phyloP scores from a whole-genome alignment of 2,888 invertebrate species.

The Scaeva pyrastri region DNA sequence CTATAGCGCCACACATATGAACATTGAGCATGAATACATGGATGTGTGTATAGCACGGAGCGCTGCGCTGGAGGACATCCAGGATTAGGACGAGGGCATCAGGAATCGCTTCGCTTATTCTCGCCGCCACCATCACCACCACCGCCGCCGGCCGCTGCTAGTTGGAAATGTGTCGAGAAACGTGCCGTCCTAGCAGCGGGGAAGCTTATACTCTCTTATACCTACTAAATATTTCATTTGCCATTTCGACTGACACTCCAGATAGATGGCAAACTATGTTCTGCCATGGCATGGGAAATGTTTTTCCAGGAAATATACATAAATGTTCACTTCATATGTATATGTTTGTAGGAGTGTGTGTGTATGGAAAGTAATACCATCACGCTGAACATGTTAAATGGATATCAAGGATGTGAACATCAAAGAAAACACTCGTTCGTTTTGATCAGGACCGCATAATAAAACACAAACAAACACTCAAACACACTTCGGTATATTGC shows the following conservation, averaged over 20 bases:
- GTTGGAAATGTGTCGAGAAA: constrained; percentile 60
- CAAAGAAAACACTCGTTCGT: constrained; percentile 55
- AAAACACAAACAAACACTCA: constrained; percentile 34
- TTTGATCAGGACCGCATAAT: constrained; percentile 38
- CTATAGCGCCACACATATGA: background rate
- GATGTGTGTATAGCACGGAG: background rate
- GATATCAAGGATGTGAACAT: constrained; percentile 57
- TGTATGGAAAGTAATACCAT: constrained; percentile 53
- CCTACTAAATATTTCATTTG: constrained; percentile 66
- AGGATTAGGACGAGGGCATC: constrained; percentile 4
- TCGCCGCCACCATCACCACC: background rate
- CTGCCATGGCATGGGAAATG: constrained; percentile 41
- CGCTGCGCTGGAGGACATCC: background rate
- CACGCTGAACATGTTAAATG: constrained; percentile 55
- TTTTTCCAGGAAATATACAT: constrained; percentile 38
- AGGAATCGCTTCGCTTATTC: constrained; percentile 4
- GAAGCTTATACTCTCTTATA: constrained; percentile 47
- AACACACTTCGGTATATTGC: constrained; percentile 1
- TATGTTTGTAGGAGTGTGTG: background rate
- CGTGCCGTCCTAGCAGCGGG: constrained; percentile 47
- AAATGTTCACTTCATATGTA: no score
- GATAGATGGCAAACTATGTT: constrained; percentile 48
- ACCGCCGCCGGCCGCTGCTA: no score
- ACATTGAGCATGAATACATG: background rate
- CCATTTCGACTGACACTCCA: constrained; percentile 54